Evolutionary conservation across 2,888 invertebrate species (phyloP).

Genomic region (Sinodicranocentrus sp.): DNA sequence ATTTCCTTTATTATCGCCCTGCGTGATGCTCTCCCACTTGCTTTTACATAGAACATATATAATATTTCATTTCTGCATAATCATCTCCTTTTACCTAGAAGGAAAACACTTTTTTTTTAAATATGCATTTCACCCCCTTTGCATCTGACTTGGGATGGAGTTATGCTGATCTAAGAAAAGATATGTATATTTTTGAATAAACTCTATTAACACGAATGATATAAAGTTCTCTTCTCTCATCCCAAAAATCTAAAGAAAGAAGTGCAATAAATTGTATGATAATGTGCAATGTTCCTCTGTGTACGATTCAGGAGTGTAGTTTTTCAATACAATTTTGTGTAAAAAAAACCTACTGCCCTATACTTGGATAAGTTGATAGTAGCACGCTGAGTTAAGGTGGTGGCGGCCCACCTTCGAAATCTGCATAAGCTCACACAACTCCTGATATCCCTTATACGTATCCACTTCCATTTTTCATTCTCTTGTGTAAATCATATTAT

Average conservation of each 20-base stretch:
- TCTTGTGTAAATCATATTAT: slow-evolving; percentile 10
- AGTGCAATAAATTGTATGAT: slow-evolving; percentile 11
- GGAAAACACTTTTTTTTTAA: neutral
- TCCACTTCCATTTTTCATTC: slow-evolving; percentile 52
- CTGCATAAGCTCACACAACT: slow-evolving; percentile 30
- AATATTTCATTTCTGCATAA: slow-evolving; percentile 12
- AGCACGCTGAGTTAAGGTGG: slow-evolving; percentile 32
- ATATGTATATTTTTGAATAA: too few relatives aligned
- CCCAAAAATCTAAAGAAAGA: neutral
- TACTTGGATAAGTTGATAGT: slow-evolving; percentile 48
- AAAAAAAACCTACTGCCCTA: slow-evolving; percentile 62
- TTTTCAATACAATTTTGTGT: too few relatives aligned
- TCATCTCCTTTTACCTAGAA: slow-evolving; percentile 38
- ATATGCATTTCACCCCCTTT: too few relatives aligned
- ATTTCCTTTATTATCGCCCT: neutral
- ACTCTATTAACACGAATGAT: too few relatives aligned
- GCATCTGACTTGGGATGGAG: too few relatives aligned
- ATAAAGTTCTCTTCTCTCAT: too few relatives aligned
- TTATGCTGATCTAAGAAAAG: too few relatives aligned
- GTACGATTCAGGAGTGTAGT: too few relatives aligned
- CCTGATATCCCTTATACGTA: neutral
- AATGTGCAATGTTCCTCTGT: slow-evolving; percentile 5
- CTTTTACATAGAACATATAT: neutral
- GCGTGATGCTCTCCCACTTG: slow-evolving; percentile 21
- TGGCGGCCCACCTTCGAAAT: slow-evolving; percentile 40